A percentile compares a stretch with the other conserved stretches of the same genome.
Evolutionary conservation across 1,140 invertebrate genomes (phyloP).

Genomic region (Drosophila micromelanica): DNA sequence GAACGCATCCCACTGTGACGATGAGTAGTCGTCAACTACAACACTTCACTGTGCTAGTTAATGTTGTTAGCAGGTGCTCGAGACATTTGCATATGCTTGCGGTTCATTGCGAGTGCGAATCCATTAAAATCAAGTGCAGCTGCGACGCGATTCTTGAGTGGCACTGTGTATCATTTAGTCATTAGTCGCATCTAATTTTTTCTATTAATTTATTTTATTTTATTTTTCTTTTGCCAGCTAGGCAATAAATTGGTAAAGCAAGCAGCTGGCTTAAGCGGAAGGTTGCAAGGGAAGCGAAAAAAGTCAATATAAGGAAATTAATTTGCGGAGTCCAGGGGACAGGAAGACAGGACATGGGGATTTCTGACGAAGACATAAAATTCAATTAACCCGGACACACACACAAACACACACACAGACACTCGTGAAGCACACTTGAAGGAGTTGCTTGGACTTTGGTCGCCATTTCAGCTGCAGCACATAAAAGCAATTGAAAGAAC

Average conservation of each 20-base stretch:
- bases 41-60: constrained; percentile 64
- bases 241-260: constrained; percentile 63
- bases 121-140: constrained; percentile 74
- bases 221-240: constrained; percentile 54
- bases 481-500: constrained; percentile 77
- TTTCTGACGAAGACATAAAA: constrained; percentile 79
- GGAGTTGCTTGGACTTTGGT: constrained; percentile 65
- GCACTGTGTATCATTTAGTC: constrained; percentile 58
- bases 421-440: constrained; percentile 63
- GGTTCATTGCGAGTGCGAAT: constrained; percentile 81
- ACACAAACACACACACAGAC: constrained; percentile 37
- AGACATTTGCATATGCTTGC: constrained; percentile 80
- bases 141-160: neutral
- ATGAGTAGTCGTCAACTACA: constrained; percentile 45
- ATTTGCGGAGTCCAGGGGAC: constrained; percentile 62
- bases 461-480: constrained; percentile 40
- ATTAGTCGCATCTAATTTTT: constrained; percentile 41
- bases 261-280: neutral
- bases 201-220: too few species aligned
- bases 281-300: constrained; percentile 37
- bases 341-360: constrained; percentile 48
- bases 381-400: constrained; percentile 74
- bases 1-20: too few species aligned
- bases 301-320: constrained; percentile 79
- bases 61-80: constrained; percentile 79